Evolutionary conservation across 2,797 vertebrate species (phyloP).

Genomic region (Cynopterus sphinx): DNA sequence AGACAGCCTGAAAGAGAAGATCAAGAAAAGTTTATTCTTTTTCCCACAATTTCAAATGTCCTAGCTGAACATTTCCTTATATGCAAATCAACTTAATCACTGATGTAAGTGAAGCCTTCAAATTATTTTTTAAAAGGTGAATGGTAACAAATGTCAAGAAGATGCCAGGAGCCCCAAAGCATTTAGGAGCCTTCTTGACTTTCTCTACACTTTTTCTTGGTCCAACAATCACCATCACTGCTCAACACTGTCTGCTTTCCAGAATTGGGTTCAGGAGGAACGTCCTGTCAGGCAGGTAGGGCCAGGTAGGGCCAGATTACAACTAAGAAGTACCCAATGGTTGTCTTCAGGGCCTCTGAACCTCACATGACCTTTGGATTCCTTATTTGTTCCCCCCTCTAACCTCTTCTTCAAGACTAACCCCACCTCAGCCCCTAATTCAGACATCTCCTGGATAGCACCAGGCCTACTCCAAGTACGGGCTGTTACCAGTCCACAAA

Average conservation of each 20-base stretch:
- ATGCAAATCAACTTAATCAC: not conserved
- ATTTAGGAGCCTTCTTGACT: not conserved
- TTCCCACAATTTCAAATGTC: not conserved
- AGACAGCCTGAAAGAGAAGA: not conserved
- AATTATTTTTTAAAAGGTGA: not conserved
- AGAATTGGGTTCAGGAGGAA: not conserved
- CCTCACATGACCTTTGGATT: not conserved
- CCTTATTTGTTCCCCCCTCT: not conserved
- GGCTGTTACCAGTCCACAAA: not conserved
- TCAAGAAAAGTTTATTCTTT: not conserved
- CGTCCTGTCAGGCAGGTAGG: not conserved
- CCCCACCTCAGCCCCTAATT: not conserved
- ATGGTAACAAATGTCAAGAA: slow-evolving; percentile 33
- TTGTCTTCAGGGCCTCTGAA: not conserved
- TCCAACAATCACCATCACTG: not conserved
- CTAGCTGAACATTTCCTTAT: not conserved
- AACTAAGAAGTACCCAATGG: not conserved
- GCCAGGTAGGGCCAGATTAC: not conserved
- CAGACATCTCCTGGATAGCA: not conserved
- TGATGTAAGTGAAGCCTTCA: not conserved
- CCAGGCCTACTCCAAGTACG: not conserved
- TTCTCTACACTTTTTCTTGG: slow-evolving; percentile 9
- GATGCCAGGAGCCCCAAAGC: not conserved
- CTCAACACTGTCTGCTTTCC: not conserved
- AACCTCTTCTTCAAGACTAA: not conserved